Evolutionary conservation across 2,797 vertebrate species (phyloP).

Genomic region (Sebastes diploproa): DNA sequence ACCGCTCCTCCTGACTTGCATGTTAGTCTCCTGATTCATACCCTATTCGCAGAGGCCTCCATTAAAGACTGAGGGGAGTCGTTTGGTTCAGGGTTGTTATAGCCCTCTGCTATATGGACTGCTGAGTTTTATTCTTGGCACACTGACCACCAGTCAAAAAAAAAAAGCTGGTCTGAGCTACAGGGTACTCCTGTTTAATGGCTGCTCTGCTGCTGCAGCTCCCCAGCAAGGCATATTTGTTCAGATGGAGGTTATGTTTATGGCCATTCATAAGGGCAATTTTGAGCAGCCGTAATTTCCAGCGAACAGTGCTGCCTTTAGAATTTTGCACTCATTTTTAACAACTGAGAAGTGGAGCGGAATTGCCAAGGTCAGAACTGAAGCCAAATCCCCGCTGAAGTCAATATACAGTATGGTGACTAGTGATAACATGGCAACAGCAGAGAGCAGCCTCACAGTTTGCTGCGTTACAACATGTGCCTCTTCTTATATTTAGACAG

Average conservation of each 20-base stretch:
- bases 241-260: conserved; percentile 61
- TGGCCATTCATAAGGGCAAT: conserved; percentile 43
- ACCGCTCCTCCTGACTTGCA: conserved; percentile 59
- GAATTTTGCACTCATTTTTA: conserved; percentile 31
- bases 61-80: conserved; percentile 68
- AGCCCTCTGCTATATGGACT: conserved; percentile 58
- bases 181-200: conserved; percentile 50
- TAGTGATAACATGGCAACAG: conserved; percentile 23
- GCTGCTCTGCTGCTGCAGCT: conserved; percentile 40
- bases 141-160: conserved; percentile 29
- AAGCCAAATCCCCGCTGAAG: conserved; percentile 31
- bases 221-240: conserved; percentile 52
- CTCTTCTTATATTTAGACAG: neutral
- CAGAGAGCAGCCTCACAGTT: neutral
- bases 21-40: conserved; percentile 76
- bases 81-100: conserved; percentile 63
- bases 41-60: conserved; percentile 46
- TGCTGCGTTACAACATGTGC: neutral
- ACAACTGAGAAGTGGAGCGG: conserved; percentile 29
- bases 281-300: conserved; percentile 46
- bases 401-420: conserved; percentile 6
- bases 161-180: conserved; percentile 29
- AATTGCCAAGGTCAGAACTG: conserved; percentile 48
- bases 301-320: conserved; percentile 23
- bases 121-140: conserved; percentile 63